These are phyloP conservation scores for Helicorthomorpha holstii DNA, from an alignment of 1,140 invertebrate species.

Conservation along the genomic window DNA sequence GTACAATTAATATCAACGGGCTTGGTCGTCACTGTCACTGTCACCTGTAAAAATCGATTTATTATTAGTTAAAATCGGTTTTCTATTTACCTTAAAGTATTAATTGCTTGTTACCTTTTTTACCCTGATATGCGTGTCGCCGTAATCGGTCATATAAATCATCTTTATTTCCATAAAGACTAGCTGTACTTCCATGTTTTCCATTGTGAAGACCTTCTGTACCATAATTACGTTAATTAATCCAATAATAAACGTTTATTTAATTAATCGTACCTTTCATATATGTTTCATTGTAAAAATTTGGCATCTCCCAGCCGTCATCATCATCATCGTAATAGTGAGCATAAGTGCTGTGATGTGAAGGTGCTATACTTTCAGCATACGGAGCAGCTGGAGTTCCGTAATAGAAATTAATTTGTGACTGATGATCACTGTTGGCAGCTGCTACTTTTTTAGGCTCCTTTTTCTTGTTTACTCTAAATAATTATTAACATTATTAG, in stretches of 20 bases:
- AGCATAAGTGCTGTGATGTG: conserved; percentile 85
- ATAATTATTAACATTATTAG: no score
- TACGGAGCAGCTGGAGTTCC: conserved; percentile 79
- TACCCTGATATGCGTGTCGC: conserved; percentile 85
- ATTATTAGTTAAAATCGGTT: not conserved
- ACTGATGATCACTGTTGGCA: conserved; percentile 69
- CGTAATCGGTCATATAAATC: conserved; percentile 89
- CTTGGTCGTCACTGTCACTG: conserved; percentile 80
- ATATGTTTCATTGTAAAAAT: conserved; percentile 92
- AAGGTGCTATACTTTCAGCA: conserved; percentile 84
- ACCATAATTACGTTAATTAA: conserved; percentile 11
- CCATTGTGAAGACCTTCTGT: conserved; percentile 62
- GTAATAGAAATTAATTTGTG: conserved; percentile 91
- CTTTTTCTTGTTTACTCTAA: conserved; percentile 50
- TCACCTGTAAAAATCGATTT: conserved; percentile 46
- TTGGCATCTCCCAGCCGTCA: conserved; percentile 93
- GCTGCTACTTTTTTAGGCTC: conserved; percentile 75
- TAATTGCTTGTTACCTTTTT: conserved; percentile 56
- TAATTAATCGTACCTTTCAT: conserved; percentile 51
- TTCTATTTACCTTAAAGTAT: not conserved
- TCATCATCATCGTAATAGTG: conserved; percentile 91
- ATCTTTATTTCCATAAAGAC: conserved; percentile 87
- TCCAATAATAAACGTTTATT: not conserved
- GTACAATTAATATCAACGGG: conserved; percentile 54
- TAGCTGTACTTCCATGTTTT: conserved; percentile 65